Conservation (phyloP, 2,888 invertebrate genomes). For the Ramazzottius varieornatus region DNA sequence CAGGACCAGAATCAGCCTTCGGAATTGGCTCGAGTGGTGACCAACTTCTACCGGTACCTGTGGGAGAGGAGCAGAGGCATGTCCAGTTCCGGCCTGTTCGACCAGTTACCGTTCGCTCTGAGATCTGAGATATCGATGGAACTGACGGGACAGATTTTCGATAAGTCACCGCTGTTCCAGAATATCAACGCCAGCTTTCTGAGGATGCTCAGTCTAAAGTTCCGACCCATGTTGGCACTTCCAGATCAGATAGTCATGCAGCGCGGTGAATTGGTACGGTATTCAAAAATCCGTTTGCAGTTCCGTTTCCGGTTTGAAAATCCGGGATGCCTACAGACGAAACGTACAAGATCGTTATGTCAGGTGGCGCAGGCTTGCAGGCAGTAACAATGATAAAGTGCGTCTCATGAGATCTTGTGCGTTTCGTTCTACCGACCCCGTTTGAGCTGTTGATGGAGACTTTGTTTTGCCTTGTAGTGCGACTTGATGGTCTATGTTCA, state of each 20-base stretch:
- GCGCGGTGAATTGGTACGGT: slow-evolving; percentile 10
- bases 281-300: too few relatives aligned
- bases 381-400: too few relatives aligned
- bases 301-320: too few relatives aligned
- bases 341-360: too few relatives aligned
- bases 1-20: slow-evolving; percentile 7
- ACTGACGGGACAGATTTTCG: slow-evolving; percentile 7
- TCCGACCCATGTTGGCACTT: slow-evolving; percentile 9
- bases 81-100: slow-evolving; percentile 7
- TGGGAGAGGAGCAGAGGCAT: slow-evolving; percentile 10
- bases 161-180: slow-evolving; percentile 6
- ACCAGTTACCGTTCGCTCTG: slow-evolving; percentile 8
- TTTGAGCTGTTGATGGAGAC: too few relatives aligned
- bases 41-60: slow-evolving; percentile 10
- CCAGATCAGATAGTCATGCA: slow-evolving; percentile 10
- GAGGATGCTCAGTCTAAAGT: slow-evolving; percentile 10
- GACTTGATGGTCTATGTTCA: slow-evolving; percentile 10
- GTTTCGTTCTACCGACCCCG: too few relatives aligned
- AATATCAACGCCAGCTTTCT: background rate
- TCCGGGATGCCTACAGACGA: too few relatives aligned
- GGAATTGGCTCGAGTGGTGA: slow-evolving; percentile 7
- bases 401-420: too few relatives aligned
- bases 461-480: too few relatives aligned
- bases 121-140: slow-evolving; percentile 9
- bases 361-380: too few relatives aligned